Conservation (phyloP, 2,888 invertebrate genomes). For the Xestoiulus laeticollis region DNA sequence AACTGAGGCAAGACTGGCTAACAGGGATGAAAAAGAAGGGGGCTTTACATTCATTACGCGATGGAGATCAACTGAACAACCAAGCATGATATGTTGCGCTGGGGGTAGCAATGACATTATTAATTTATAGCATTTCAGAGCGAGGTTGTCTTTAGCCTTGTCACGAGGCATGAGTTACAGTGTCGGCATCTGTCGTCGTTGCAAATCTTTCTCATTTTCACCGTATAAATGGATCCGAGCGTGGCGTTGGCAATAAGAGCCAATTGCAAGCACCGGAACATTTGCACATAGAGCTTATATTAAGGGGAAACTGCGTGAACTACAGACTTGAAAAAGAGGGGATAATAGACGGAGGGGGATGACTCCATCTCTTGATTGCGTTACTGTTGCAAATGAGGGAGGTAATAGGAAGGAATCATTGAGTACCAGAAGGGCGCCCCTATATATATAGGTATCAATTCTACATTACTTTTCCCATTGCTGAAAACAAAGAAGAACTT, state of each 20-base stretch:
- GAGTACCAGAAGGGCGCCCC: conserved; percentile 20
- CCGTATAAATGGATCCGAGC: not conserved
- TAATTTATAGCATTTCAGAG: conserved; percentile 7
- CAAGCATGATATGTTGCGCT: not conserved
- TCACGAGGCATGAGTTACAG: conserved; percentile 7
- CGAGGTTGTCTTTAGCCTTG: not conserved
- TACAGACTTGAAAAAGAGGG: conserved; percentile 8
- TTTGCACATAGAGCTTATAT: conserved; percentile 32
- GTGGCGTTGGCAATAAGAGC: conserved; percentile 22
- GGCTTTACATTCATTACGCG: conserved; percentile 30
- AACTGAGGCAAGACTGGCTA: not conserved
- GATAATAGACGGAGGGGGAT: conserved; percentile 32
- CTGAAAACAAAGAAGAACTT: not conserved
- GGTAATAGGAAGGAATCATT: conserved; percentile 27
- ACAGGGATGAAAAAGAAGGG: not conserved
- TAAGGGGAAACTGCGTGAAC: conserved; percentile 2
- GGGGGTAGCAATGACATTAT: conserved; percentile 27
- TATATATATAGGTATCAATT: not conserved
- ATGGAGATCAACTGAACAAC: conserved; percentile 12
- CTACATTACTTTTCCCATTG: not conserved
- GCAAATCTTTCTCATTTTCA: conserved; percentile 21
- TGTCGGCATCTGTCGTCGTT: conserved; percentile 37
- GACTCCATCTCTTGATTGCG: conserved; percentile 25
- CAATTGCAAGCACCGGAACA: conserved; percentile 29
- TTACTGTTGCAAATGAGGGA: conserved; percentile 37